These are phyloP conservation scores for Euwallacea fornicatus DNA, from an alignment of 1,140 invertebrate species.

Conservation along the genomic window DNA sequence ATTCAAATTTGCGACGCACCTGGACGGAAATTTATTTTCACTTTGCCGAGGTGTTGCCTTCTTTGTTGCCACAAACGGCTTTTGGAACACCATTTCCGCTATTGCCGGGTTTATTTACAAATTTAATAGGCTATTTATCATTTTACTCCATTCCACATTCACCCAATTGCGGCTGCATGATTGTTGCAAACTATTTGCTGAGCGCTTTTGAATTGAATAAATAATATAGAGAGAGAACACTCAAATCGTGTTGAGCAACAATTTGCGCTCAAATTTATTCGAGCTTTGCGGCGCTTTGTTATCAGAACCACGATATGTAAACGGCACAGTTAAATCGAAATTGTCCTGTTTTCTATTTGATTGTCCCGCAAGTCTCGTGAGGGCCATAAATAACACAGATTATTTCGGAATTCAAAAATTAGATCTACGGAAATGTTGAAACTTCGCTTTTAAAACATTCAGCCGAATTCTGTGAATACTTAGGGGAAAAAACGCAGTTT, in stretches of 20 bases:
- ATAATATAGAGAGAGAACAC: background rate
- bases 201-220: too few relatives aligned
- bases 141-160: too few relatives aligned
- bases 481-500: too few relatives aligned
- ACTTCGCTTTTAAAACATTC: too few relatives aligned
- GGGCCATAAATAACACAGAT: background rate
- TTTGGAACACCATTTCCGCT: too few relatives aligned
- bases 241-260: background rate
- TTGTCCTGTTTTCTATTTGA: conserved; percentile 5
- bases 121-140: too few relatives aligned
- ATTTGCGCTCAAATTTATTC: background rate
- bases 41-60: background rate
- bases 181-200: too few relatives aligned
- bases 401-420: background rate
- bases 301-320: background rate
- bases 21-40: conserved; percentile 17
- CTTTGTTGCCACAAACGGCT: background rate
- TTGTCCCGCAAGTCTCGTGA: background rate
- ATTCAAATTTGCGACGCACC: conserved; percentile 15
- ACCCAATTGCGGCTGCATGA: too few relatives aligned
- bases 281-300: background rate
- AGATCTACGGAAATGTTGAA: too few relatives aligned
- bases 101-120: too few relatives aligned
- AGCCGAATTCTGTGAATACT: too few relatives aligned
- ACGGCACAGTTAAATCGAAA: conserved; percentile 1